These are phyloP conservation scores for Yasuhikotakia modesta DNA, from an alignment of 2,797 vertebrate genomes.

Conservation along the genomic window DNA sequence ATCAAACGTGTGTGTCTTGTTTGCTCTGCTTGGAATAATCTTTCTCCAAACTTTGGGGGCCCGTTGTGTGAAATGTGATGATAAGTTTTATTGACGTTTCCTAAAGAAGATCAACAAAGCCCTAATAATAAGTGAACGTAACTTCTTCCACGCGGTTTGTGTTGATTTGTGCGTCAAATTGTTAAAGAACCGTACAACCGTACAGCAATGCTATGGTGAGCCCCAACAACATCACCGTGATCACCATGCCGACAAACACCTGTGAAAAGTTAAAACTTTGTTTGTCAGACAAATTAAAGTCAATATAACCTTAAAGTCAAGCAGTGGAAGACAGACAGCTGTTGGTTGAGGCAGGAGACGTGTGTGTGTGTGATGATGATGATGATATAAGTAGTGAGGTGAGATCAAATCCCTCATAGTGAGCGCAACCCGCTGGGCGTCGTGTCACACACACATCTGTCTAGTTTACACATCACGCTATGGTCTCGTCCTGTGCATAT, in stretches of 20 bases:
- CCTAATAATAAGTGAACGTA: neutral
- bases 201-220: too few species aligned
- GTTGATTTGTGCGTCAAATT: neutral
- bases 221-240: too few species aligned
- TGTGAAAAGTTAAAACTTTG: neutral
- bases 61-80: neutral
- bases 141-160: neutral
- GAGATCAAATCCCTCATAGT: slow-evolving; percentile 10
- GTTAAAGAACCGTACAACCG: neutral
- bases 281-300: neutral
- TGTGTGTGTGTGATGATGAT: slow-evolving; percentile 19
- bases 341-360: neutral
- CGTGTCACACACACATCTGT: slow-evolving; percentile 45
- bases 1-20: neutral
- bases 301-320: neutral
- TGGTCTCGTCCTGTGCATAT: neutral
- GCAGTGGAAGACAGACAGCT: neutral
- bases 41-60: neutral
- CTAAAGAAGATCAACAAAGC: neutral
- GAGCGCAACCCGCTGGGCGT: slow-evolving; percentile 24
- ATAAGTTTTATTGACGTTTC: neutral
- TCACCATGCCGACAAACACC: too few species aligned
- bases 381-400: slow-evolving; percentile 15
- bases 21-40: neutral
- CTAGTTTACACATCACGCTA: slow-evolving; percentile 23